Conservation (phyloP, 2,888 invertebrate species). For the Drosophila prostipennis region DNA sequence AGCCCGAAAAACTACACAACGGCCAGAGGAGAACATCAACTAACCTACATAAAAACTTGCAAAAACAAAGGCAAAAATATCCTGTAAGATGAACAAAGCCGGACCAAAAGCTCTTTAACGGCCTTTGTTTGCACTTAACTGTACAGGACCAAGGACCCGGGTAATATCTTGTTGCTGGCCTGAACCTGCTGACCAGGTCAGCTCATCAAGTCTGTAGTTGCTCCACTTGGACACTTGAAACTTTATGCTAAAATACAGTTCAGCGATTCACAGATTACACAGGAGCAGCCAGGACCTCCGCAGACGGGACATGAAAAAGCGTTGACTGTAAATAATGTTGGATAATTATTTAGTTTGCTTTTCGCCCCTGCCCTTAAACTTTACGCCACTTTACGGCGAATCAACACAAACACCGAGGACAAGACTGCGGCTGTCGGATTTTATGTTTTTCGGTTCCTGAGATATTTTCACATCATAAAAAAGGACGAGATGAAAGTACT, state of each 20-base stretch:
- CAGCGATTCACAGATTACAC: conserved; percentile 59
- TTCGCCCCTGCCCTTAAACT: conserved; percentile 17
- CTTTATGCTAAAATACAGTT: conserved; percentile 75
- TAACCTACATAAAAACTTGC: conserved; percentile 48
- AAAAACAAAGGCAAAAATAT: conserved; percentile 43
- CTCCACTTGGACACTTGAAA: conserved; percentile 54
- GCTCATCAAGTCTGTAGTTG: conserved; percentile 45
- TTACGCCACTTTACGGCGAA: conserved; percentile 52
- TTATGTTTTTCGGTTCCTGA: conserved; percentile 25
- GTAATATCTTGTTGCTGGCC: conserved; percentile 38
- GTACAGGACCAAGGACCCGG: conserved; percentile 32
- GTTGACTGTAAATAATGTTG: conserved; percentile 74
- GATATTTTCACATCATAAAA: conserved; percentile 71
- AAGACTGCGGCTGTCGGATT: conserved; percentile 37
- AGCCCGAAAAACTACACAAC: conserved; percentile 27
- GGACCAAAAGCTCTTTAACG: conserved; percentile 42
- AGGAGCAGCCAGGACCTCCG: conserved; percentile 8
- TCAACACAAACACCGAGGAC: conserved; percentile 27
- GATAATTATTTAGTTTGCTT: conserved; percentile 76
- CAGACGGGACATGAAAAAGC: conserved; percentile 49
- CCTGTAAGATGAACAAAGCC: conserved; percentile 40
- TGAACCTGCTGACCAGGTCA: conserved; percentile 50
- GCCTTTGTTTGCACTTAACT: conserved; percentile 65
- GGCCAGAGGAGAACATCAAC: conserved; percentile 3
- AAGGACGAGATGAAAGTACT: conserved; percentile 21